Evolutionary conservation across 2,888 invertebrate genomes (phyloP), one percentile per base, ranked within the genome.

Genomic region (Coremacera marginata): DNA sequence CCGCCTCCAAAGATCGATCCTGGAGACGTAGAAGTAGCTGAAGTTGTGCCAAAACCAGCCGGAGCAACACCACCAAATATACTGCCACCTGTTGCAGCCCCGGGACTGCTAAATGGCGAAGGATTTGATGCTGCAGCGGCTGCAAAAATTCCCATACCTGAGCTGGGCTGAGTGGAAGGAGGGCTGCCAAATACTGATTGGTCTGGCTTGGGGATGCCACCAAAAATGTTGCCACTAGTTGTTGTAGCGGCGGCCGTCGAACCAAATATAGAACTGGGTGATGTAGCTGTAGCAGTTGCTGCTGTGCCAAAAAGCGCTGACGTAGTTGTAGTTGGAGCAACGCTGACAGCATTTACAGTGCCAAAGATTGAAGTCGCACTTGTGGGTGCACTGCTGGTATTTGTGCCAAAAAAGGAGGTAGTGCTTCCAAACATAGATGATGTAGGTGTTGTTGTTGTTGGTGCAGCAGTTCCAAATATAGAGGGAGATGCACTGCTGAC

Each of bases 121-220:
- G 82, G 77, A 25, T 80, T 82, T 14, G 80, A 79, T 5, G 83
- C 82, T 44, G 85, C 84, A n/a, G 84, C 84, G 5, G 85, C 79
- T 0, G 84, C 84, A 83, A 86, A 86, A 0, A 86, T 75, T 0
- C 87, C 80, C 70, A 55, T 57, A 37, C 70, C 84, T 4, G 82
- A 79, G 37, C 70, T 49, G 55, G 83, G 81, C 16, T 83, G 74
- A 3, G 82, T 34, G 2, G 77, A 22, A 5, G 80, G 5, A 1
- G 80, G 31, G 11, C 60, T 37, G 2, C 83, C 85, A 77, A 89
- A 89, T 2, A 85, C 83, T 0, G 86, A 83, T 34, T 83, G 83
- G 34, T 88, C 88, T 3, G 89, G 86, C 78, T 89, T 88, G 0
- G 89, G 87, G 22, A 88, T 84, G 62, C 83, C 86, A 2, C 85